phyloP scores from a whole-genome alignment of 64 coral and sea anemone species.

The Stichodactyla mertensii region DNA sequence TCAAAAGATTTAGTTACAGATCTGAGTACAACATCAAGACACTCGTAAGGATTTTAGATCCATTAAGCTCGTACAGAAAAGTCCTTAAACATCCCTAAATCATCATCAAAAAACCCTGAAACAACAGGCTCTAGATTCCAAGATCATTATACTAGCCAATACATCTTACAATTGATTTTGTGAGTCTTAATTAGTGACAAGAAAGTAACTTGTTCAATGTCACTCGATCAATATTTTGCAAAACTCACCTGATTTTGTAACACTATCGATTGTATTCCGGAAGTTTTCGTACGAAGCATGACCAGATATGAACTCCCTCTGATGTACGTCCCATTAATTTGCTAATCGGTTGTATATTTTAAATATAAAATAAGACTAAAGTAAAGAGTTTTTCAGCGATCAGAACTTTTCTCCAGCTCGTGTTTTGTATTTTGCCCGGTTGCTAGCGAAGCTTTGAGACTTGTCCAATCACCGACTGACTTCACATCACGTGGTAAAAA shows the following conservation, averaged over 20 bases:
- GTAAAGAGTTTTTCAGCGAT: not conserved
- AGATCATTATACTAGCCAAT: not conserved
- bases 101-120: not conserved
- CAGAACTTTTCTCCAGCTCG: not conserved
- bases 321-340: not conserved
- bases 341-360: not conserved
- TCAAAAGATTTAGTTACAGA: no score
- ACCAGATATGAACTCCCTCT: not conserved
- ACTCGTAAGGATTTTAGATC: no score
- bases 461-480: not conserved
- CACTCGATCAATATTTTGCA: not conserved
- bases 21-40: no score
- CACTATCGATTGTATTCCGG: conserved; percentile 44
- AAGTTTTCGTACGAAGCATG: conserved; percentile 41
- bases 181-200: conserved; percentile 16
- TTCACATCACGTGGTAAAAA: not conserved
- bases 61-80: no score
- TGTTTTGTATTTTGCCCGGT: conserved; percentile 27
- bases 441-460: conserved; percentile 27
- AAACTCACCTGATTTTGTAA: conserved; percentile 29
- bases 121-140: not conserved
- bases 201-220: not conserved
- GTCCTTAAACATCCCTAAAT: no score
- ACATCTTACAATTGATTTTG: not conserved
- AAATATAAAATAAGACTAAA: not conserved